These are phyloP conservation scores for Leucozona laternaria DNA, from an alignment of 2,888 invertebrate genomes.

Conservation along the genomic window DNA sequence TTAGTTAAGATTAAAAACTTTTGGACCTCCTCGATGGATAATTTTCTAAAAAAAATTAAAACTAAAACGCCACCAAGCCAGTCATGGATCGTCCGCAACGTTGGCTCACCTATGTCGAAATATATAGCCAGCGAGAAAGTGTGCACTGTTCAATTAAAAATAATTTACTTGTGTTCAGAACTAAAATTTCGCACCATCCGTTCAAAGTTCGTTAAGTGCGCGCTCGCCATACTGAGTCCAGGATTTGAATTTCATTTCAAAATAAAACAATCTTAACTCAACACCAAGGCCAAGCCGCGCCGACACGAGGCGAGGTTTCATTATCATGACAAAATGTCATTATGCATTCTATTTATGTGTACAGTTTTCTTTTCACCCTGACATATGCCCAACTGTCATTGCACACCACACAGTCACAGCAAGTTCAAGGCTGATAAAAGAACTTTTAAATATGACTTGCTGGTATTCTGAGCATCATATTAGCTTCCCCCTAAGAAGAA, in stretches of 20 bases:
- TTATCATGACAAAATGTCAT: not conserved
- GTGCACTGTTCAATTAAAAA: not conserved
- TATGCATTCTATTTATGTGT: not conserved
- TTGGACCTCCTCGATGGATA: too few relatives aligned
- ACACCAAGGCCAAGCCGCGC: not conserved
- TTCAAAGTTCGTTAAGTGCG: not conserved
- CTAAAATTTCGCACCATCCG: not conserved
- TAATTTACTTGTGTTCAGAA: not conserved
- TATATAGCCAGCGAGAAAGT: not conserved
- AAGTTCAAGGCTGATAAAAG: conserved; percentile 17
- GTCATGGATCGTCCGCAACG: not conserved
- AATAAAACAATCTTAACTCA: not conserved
- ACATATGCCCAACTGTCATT: not conserved
- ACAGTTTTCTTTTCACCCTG: not conserved
- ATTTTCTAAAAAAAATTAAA: too few relatives aligned
- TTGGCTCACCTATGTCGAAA: not conserved
- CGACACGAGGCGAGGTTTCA: not conserved
- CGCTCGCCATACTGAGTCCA: too few relatives aligned
- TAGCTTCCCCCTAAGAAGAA: not conserved
- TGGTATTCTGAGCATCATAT: not conserved
- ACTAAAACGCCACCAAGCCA: too few relatives aligned
- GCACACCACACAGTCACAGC: not conserved
- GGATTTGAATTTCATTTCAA: not conserved
- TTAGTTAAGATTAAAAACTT: too few relatives aligned
- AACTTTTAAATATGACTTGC: not conserved